These are phyloP conservation scores for Mugil cephalus DNA, from an alignment of 2,113 vertebrate genomes.

Conservation along the genomic window DNA sequence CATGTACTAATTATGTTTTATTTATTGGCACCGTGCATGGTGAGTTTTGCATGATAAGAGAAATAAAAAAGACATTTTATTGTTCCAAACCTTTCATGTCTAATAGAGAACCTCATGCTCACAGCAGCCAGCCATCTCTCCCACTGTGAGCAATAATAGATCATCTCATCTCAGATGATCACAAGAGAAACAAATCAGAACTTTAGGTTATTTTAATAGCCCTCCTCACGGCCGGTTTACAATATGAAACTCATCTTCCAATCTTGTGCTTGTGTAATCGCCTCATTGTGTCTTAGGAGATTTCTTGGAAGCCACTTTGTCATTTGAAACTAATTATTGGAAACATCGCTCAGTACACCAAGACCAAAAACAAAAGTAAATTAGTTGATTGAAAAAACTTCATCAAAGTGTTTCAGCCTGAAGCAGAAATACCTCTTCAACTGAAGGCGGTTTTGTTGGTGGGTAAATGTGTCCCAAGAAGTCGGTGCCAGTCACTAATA, in stretches of 20 bases:
- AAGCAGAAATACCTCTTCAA: slow-evolving; percentile 8
- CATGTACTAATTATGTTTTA: no score
- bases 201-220: not conserved
- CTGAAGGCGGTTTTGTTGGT: not conserved
- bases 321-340: slow-evolving; percentile 1
- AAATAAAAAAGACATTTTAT: no score
- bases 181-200: not conserved
- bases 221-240: not conserved
- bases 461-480: not conserved
- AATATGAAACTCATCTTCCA: not conserved
- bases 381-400: not conserved
- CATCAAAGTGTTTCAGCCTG: not conserved
- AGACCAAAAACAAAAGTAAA: slow-evolving; percentile 5
- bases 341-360: not conserved
- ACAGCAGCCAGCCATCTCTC: not conserved
- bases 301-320: not conserved
- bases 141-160: not conserved
- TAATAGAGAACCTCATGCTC: not conserved
- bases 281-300: not conserved
- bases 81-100: not conserved
- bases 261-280: not conserved
- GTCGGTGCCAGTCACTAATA: slow-evolving; percentile 10
- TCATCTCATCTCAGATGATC: not conserved
- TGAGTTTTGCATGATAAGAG: no score
- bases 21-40: no score